Conservation (phyloP, 2,888 invertebrate species). For the Ochropleura leucogaster region DNA sequence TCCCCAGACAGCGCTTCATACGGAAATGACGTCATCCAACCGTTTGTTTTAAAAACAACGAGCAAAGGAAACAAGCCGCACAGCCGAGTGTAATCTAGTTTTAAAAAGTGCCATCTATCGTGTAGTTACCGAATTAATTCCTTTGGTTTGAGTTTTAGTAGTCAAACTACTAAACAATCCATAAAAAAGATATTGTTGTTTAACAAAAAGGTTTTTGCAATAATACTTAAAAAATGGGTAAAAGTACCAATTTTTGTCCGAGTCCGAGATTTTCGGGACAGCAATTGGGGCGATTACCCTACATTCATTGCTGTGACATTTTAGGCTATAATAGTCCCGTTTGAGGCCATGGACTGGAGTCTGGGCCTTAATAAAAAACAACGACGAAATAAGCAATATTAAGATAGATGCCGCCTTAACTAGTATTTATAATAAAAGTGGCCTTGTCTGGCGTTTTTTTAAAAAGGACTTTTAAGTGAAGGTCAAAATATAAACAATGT, state of each 20-base stretch:
- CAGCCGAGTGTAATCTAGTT: constrained; percentile 73
- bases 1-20: constrained; percentile 58
- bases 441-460: constrained; percentile 49
- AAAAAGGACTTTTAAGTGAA: constrained; percentile 38
- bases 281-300: constrained; percentile 34
- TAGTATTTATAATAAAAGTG: constrained; percentile 54
- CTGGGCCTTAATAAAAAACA: constrained; percentile 44
- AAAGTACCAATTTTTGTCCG: constrained; percentile 30
- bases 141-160: constrained; percentile 56
- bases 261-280: constrained; percentile 23
- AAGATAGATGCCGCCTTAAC: constrained; percentile 57
- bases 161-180: constrained; percentile 57
- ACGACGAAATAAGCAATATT: constrained; percentile 59
- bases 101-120: constrained; percentile 73
- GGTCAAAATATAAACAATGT: constrained; percentile 31
- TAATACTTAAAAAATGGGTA: constrained; percentile 59
- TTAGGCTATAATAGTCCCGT: constrained; percentile 18
- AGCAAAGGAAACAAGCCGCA: constrained; percentile 55
- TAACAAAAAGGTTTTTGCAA: constrained; percentile 47
- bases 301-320: constrained; percentile 51
- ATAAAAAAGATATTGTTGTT: constrained; percentile 38
- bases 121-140: constrained; percentile 73
- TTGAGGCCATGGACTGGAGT: constrained; percentile 50
- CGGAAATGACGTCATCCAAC: constrained; percentile 54
- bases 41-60: constrained; percentile 62